Evolutionary conservation across 2,888 invertebrate species (phyloP), one percentile per base, ranked within the genome.

Genomic region (Brachylomia viminalis): DNA sequence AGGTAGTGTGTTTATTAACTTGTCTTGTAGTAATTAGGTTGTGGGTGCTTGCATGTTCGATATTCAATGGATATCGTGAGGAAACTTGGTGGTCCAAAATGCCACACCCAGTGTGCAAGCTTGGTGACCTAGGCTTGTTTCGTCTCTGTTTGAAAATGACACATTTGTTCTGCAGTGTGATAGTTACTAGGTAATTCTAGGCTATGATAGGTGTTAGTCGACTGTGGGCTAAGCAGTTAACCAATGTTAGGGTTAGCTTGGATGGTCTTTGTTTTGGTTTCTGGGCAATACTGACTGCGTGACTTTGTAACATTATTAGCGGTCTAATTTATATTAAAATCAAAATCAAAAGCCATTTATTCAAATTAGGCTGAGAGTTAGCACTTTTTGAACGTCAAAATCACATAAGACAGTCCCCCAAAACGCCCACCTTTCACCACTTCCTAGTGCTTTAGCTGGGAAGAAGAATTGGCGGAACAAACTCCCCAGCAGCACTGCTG

Each of bases 1-100:
- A n/a, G n/a, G n/a, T n/a, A 76, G 82, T 62, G 45, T 75, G 49
- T 82, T 64, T 49, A 83, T 75, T 85, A 81, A 69, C 68, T 68
- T 74, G 71, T 79, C 52, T 58, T 68, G 52, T 38, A 49, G 20
- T 54, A 65, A 75, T 27, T 82, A n/a, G 64, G 64, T 58, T 58
- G 15, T 49, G 30, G 61, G 33, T 38, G 61, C 17, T 56, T 45
- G n/a, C n/a, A 30, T 65, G 27, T 30, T 15, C n/a, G 7, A 15
- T 2, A 20, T 61, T 1, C 47, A 38, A 59, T 42, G 8, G 6
- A 42, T 59, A 23, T 74, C 13, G 0, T 23, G 17, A 66, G 23
- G 15, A n/a, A n/a, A 49, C 20, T 11, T 47, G 13, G 20, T 75
- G 17, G 15, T 15, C 1, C 17, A 30, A 30, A 65, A 23, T 45